Evolutionary conservation across 2,888 invertebrate species (phyloP), one percentile per base, ranked within the genome.

Genomic region (Pseudanteris insignis): DNA sequence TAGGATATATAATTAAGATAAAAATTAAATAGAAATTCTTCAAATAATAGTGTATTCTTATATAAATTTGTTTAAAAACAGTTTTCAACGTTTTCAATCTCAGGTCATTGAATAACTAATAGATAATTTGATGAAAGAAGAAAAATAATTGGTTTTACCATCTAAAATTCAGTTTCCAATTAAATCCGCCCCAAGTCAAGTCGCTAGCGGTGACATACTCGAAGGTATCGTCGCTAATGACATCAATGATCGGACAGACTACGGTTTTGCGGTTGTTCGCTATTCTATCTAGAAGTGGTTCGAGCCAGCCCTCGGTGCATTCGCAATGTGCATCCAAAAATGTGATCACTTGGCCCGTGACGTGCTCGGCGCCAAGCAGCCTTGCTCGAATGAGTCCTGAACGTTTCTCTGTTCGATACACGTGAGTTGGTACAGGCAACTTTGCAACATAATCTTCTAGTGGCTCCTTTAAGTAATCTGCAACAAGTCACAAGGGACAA

Each of bases 151-250:
- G 25, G 25, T 3, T 14, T 14, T 81, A 93, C 96, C 96, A 97
- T 84, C 98, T 89, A 83, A 99, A 99, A 83, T 98, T 98, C 44
- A 99, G 85, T 82, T 97, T 97, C 98, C 98, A 98, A 83, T 98
- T 99, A 83, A 99, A 99, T 13, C 98, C 98, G 63, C 98, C 98
- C 97, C 98, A 99, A 0, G 98, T 99, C 89, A 96, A 96, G 80
- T 99, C 98, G 1, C 96, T 96, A 0, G 98, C 98, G 40, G 96
- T 93, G 64, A 98, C 94, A 83, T 99, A 99, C 82, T 98, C 97
- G 82, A 99, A 99, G 2, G 95, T 95, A 72, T 98, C 97, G 81
- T 96, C 96, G 77, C 94, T 93, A 72, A 96, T 94, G 37, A 95
- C 93, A 81, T 97, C 96, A 72, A 96, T 96, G 53, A 96, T 95